Evolutionary conservation across 2,888 invertebrate genomes (phyloP).

Genomic region (Scotopteryx bipunctaria): DNA sequence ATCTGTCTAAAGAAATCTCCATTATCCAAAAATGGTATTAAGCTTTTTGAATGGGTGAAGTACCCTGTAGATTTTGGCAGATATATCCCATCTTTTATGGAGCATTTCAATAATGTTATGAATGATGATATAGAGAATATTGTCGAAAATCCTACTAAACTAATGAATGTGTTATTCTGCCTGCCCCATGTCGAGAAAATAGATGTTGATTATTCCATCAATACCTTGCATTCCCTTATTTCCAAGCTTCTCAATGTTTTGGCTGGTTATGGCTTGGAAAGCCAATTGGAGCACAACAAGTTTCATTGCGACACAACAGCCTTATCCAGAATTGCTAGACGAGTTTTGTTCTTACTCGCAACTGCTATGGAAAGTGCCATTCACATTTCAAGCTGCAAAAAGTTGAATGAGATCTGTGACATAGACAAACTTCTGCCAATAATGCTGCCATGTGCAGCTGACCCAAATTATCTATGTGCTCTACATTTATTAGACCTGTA

Average conservation of each 20-base stretch:
- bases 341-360: slow-evolving; percentile 81
- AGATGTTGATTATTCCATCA: slow-evolving; percentile 60
- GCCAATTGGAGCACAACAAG: slow-evolving; percentile 51
- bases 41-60: slow-evolving; percentile 85
- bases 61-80: slow-evolving; percentile 85
- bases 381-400: slow-evolving; percentile 80
- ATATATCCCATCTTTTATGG: slow-evolving; percentile 63
- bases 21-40: slow-evolving; percentile 83
- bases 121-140: slow-evolving; percentile 61
- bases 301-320: slow-evolving; percentile 60
- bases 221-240: slow-evolving; percentile 62
- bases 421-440: slow-evolving; percentile 67
- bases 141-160: slow-evolving; percentile 63
- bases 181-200: slow-evolving; percentile 82
- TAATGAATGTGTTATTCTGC: slow-evolving; percentile 79
- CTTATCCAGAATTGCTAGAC: slow-evolving; percentile 62
- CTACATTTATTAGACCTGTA: slow-evolving; percentile 83
- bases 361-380: slow-evolving; percentile 83
- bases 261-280: slow-evolving; percentile 60
- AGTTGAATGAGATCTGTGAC: slow-evolving; percentile 71
- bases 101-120: slow-evolving; percentile 60
- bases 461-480: slow-evolving; percentile 72
- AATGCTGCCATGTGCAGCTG: slow-evolving; percentile 70
- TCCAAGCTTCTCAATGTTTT: slow-evolving; percentile 55
- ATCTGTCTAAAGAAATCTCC: slow-evolving; percentile 87